These are phyloP conservation scores for Cosmorhoe ocellata DNA, from an alignment of 2,888 invertebrate species.

Conservation along the genomic window DNA sequence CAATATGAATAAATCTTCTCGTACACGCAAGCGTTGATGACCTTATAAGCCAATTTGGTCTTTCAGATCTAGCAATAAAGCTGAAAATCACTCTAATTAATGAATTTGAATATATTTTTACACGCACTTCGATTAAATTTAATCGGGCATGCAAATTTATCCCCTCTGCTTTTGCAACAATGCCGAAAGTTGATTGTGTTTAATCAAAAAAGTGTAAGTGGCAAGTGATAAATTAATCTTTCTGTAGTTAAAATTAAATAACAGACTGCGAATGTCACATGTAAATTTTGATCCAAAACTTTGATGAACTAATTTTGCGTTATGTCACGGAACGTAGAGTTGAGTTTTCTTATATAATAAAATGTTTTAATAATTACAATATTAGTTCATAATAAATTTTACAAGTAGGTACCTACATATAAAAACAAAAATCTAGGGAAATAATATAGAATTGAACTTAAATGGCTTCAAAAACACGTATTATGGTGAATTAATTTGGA, in stretches of 20 bases:
- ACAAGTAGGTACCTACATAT: too few species aligned
- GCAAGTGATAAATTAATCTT: conserved; percentile 20
- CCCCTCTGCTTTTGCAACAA: conserved; percentile 10
- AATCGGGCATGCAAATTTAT: conserved; percentile 9
- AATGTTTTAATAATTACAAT: too few species aligned
- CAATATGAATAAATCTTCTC: conserved; percentile 18
- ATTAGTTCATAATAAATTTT: too few species aligned
- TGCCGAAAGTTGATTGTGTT: conserved; percentile 10
- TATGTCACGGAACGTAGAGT: too few species aligned
- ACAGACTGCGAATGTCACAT: conserved; percentile 25
- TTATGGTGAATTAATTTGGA: background rate
- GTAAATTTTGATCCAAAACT: conserved; percentile 24
- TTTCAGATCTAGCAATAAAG: background rate
- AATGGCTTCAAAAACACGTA: too few species aligned
- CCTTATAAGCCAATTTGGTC: background rate
- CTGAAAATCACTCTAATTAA: background rate
- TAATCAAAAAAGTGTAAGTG: conserved; percentile 2
- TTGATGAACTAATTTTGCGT: background rate
- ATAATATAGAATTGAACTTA: too few species aligned
- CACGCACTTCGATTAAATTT: conserved; percentile 5
- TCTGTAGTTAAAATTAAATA: conserved; percentile 19
- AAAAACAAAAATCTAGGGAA: too few species aligned
- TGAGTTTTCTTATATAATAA: too few species aligned
- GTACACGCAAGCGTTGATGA: conserved; percentile 15
- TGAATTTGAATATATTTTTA: conserved; percentile 4